Base-by-base conservation (phyloP, 1,140 invertebrate species). In the Eubasilissa regina region DNA sequence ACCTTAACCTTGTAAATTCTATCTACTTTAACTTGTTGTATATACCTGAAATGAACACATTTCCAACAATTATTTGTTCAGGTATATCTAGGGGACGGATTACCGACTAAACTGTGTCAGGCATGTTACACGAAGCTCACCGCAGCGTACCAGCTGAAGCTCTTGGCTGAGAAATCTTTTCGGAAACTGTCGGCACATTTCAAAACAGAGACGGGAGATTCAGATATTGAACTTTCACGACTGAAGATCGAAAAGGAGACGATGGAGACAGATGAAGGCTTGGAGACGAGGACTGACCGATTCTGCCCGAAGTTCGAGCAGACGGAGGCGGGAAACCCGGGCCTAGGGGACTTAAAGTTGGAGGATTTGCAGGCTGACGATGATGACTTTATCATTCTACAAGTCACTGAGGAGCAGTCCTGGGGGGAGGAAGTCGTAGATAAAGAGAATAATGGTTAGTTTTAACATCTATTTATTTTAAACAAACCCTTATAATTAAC, bases 81-180 rank as follows among this genome's bases (percentile, higher is more conserved):
- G 66, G 17, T 21, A 12, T 10, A 15, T n/a, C 13, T 47, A 47
- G 66, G 45, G 1, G 66, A 70, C 43, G 66, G 66, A n/a, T 44
- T 70, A 8, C 66, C 66, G 0, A 15, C 66, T 10, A 45, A 13
- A 4, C 17, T 70, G n/a, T 70, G 66, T 17, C 43, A 45, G 15
- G n/a, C 43, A 7, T 70, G 66, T 11, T 8, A n/a, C 45, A 45
- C 45, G 7, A 15, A 15, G 0, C 66, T 70, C 15, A 6, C 44
- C 7, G n/a, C 43, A n/a, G 66, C 66, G 0, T 70, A 70, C 66
- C n/a, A 70, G 43, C 45, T 70, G 3, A 70, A 70, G n/a, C 15
- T 21, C n/a, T 48, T 70, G 21, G 66, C 66, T 7, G 66, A 70
- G 47, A 47, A 44, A 11, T 70, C 66, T 47, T 70, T 47, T 9